Percentiles rank a stretch among this genome's conserved stretches.
phyloP scores from a whole-genome alignment of 1,140 invertebrate genomes.

The Drosophila saltans region DNA sequence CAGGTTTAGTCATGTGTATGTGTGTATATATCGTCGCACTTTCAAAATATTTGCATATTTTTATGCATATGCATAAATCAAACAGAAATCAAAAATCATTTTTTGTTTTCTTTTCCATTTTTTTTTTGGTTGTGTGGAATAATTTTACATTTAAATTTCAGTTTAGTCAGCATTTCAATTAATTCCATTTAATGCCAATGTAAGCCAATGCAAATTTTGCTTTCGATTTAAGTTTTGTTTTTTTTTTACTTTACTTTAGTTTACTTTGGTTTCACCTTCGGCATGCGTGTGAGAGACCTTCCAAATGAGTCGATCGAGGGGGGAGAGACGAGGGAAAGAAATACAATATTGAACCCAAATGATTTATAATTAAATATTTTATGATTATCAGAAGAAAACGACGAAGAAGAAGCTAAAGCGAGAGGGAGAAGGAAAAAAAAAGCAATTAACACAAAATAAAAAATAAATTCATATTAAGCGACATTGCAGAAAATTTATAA shows the following conservation, averaged over 20 bases:
- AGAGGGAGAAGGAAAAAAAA: neutral
- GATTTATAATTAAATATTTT: slow-evolving; percentile 81
- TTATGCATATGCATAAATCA: slow-evolving; percentile 48
- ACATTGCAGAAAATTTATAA: slow-evolving; percentile 66
- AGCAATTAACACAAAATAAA: slow-evolving; percentile 55
- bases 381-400: slow-evolving; percentile 64
- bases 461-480: slow-evolving; percentile 54
- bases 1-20: slow-evolving; percentile 53
- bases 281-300: slow-evolving; percentile 67
- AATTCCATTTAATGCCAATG: slow-evolving; percentile 66
- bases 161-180: slow-evolving; percentile 50
- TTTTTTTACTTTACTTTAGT: slow-evolving; percentile 18
- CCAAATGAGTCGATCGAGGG: slow-evolving; percentile 25
- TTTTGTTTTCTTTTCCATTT: neutral
- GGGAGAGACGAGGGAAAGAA: slow-evolving; percentile 16
- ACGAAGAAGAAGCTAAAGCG: neutral
- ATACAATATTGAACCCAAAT: slow-evolving; percentile 63
- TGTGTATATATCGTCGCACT: slow-evolving; percentile 32
- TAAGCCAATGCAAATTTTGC: slow-evolving; percentile 51
- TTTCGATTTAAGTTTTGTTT: slow-evolving; percentile 53
- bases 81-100: slow-evolving; percentile 2
- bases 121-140: slow-evolving; percentile 43
- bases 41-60: slow-evolving; percentile 67
- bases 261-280: slow-evolving; percentile 70
- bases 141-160: slow-evolving; percentile 73